These are phyloP conservation scores for Urocyon cinereoargenteus DNA, from an alignment of 2,797 vertebrate species.

Conservation along the genomic window DNA sequence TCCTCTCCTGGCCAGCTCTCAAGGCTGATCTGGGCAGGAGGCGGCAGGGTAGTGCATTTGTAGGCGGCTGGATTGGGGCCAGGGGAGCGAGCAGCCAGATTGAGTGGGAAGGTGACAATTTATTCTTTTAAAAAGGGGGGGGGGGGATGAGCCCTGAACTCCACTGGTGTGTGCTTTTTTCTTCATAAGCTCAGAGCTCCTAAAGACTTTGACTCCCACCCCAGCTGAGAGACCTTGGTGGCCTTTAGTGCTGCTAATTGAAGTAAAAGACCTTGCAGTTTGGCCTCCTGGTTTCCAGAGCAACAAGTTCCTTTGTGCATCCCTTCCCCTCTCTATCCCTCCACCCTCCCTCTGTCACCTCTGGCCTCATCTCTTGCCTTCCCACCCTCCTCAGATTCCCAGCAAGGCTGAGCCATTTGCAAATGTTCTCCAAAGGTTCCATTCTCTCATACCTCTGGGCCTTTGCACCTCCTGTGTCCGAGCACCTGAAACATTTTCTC, in stretches of 20 bases:
- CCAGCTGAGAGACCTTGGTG: background rate
- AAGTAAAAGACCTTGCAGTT: background rate
- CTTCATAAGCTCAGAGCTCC: constrained; percentile 36
- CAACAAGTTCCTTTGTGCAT: background rate
- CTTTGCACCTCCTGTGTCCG: background rate
- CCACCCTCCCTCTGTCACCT: background rate
- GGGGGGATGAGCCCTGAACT: background rate
- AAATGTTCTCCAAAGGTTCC: background rate
- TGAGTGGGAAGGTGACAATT: constrained; percentile 81
- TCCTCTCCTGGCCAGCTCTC: constrained; percentile 7
- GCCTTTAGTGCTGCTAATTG: background rate
- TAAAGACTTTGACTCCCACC: background rate
- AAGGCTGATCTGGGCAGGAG: constrained; percentile 54
- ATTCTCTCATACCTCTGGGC: background rate
- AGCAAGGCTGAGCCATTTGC: background rate
- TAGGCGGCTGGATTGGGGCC: constrained; percentile 72
- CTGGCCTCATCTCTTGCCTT: background rate
- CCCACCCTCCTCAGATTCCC: background rate
- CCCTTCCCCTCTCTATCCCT: accelerated
- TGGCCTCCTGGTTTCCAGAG: constrained; percentile 63
- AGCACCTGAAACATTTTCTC: background rate
- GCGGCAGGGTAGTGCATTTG: constrained; percentile 12
- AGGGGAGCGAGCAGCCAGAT: constrained; percentile 64
- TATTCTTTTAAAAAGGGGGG: constrained; percentile 69
- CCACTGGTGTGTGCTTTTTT: constrained; percentile 13